phyloP scores from a whole-genome alignment of 2,797 vertebrate genomes.

The Sebastes taczanowskii region DNA sequence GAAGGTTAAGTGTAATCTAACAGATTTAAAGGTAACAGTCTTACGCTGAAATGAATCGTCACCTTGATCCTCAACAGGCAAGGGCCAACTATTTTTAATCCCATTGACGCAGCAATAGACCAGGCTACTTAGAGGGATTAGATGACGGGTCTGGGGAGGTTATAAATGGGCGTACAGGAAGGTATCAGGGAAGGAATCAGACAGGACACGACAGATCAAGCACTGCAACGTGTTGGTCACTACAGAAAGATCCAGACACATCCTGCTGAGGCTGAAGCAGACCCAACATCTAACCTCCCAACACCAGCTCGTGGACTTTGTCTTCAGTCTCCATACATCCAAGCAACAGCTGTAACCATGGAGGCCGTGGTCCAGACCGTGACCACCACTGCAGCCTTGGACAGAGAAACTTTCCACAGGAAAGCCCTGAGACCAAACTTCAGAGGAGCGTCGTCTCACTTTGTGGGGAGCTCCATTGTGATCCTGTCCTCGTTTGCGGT shows the following conservation, averaged over 20 bases:
- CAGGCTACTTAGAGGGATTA: constrained; percentile 48
- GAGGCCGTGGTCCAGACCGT: constrained; percentile 51
- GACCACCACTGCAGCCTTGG: constrained; percentile 5
- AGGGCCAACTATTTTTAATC: constrained; percentile 51
- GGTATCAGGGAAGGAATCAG: constrained; percentile 20
- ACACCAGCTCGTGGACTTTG: background rate
- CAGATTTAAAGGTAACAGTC: constrained; percentile 48
- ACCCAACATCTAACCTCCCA: background rate
- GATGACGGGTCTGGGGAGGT: constrained; percentile 24
- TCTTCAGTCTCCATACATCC: background rate
- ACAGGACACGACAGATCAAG: constrained; percentile 20
- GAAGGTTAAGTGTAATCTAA: constrained; percentile 33
- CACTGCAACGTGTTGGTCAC: background rate
- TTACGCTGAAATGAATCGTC: constrained; percentile 51
- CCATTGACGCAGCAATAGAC: constrained; percentile 66
- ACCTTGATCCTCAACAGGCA: constrained; percentile 21
- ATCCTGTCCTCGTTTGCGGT: constrained; percentile 80
- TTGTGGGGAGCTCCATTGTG: constrained; percentile 79
- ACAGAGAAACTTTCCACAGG: constrained; percentile 50
- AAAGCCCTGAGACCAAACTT: constrained; percentile 48
- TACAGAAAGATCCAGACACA: constrained; percentile 11
- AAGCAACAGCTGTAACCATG: constrained; percentile 52
- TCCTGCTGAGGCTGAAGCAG: constrained; percentile 1
- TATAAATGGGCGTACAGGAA: constrained; percentile 60
- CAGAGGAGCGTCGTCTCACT: constrained; percentile 79